phyloP scores from a whole-genome alignment of 2,113 vertebrate species.

The Macheiramphus alcinus region DNA sequence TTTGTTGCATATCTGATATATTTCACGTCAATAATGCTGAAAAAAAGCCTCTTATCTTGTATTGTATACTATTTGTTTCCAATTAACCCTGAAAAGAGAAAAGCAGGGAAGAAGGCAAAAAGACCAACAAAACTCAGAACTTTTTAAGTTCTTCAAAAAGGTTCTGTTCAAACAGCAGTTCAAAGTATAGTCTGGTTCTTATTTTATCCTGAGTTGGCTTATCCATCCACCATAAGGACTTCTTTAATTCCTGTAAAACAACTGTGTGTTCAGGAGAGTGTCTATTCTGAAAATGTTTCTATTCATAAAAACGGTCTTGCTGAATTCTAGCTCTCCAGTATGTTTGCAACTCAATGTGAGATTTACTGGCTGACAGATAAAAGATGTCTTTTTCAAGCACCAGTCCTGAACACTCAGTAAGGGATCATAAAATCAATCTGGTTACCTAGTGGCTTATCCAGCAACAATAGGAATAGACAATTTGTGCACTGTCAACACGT shows the following conservation, averaged over 20 bases:
- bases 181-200: slow-evolving; percentile 57
- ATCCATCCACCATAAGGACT: slow-evolving; percentile 57
- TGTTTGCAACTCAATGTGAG: slow-evolving; percentile 64
- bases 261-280: slow-evolving; percentile 63
- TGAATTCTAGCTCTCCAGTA: slow-evolving; percentile 58
- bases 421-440: slow-evolving; percentile 67
- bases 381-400: slow-evolving; percentile 68
- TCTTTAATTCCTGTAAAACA: slow-evolving; percentile 65
- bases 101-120: background rate
- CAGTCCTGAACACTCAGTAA: slow-evolving; percentile 61
- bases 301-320: slow-evolving; percentile 62
- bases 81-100: background rate
- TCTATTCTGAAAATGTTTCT: slow-evolving; percentile 68
- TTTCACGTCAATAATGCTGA: background rate
- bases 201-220: slow-evolving; percentile 63
- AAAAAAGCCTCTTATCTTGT: background rate
- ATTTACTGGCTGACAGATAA: slow-evolving; percentile 69
- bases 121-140: slow-evolving; percentile 31
- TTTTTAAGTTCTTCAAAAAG: slow-evolving; percentile 45
- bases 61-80: background rate
- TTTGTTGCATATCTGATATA: background rate
- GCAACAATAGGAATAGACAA: slow-evolving; percentile 43
- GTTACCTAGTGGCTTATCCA: slow-evolving; percentile 60
- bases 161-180: slow-evolving; percentile 53
- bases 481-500: slow-evolving; percentile 48